phyloP scores from a whole-genome alignment of 2,888 invertebrate genomes.

The Poecilobothrus nobilitatus region DNA sequence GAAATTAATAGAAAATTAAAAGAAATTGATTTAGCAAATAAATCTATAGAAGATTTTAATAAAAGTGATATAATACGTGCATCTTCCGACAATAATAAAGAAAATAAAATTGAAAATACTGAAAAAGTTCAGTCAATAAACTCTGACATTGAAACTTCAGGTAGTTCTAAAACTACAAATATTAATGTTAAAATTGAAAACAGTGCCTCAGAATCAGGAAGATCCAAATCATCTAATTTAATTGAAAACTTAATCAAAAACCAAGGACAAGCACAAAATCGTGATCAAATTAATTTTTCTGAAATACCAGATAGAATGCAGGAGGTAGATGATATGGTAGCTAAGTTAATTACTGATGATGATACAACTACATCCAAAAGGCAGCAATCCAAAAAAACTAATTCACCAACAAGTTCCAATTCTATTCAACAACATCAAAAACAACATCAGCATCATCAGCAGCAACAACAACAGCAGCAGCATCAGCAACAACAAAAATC shows the following conservation, averaged over 20 bases:
- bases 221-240: neutral
- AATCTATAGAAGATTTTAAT: conserved; percentile 20
- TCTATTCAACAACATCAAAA: conserved; percentile 21
- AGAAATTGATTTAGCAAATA: conserved; percentile 23
- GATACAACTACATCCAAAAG: conserved; percentile 32
- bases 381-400: neutral
- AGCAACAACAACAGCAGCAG: conserved; percentile 26
- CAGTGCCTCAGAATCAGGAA: neutral
- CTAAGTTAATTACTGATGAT: conserved; percentile 67
- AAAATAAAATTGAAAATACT: neutral
- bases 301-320: conserved; percentile 49
- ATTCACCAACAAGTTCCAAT: neutral
- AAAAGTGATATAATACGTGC: neutral
- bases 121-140: neutral
- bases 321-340: conserved; percentile 63
- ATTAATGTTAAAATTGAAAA: neutral
- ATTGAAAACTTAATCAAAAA: neutral
- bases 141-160: neutral
- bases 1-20: neutral
- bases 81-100: neutral
- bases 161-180: neutral
- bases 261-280: neutral
- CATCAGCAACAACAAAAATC: conserved; percentile 18
- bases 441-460: conserved; percentile 26
- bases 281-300: neutral